Percentiles rank a stretch among this genome's conserved stretches.
phyloP scores from a whole-genome alignment of 2,113 vertebrate species.

The Hiodon tergisus region DNA sequence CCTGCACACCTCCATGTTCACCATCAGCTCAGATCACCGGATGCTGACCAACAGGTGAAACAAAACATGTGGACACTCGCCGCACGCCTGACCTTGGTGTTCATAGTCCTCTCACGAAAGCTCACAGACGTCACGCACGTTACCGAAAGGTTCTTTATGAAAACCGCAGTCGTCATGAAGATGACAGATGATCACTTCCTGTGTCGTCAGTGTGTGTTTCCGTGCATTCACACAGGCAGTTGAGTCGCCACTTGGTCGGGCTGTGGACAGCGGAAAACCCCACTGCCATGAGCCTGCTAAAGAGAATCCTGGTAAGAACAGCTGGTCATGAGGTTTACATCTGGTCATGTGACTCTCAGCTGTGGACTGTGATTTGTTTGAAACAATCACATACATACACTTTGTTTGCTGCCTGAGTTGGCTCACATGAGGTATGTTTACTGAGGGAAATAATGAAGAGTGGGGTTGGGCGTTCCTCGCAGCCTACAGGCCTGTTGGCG shows the following conservation, averaged over 20 bases:
- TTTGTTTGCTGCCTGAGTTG: background rate
- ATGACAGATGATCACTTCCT: too few relatives aligned
- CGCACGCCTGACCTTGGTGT: too few relatives aligned
- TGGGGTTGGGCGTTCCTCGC: slow-evolving; percentile 4
- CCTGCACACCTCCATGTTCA: slow-evolving; percentile 95
- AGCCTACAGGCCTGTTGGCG: slow-evolving; percentile 88
- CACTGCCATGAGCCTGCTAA: slow-evolving; percentile 86
- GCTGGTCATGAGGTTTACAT: too few relatives aligned
- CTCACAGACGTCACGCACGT: too few relatives aligned
- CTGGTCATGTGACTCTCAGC: too few relatives aligned
- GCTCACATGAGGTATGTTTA: background rate
- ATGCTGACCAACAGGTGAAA: slow-evolving; percentile 96
- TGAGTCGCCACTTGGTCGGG: slow-evolving; percentile 96
- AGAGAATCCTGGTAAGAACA: slow-evolving; percentile 86
- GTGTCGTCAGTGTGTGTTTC: too few relatives aligned
- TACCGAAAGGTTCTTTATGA: too few relatives aligned
- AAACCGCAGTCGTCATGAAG: too few relatives aligned
- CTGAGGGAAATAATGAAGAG: background rate
- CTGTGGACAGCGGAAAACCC: slow-evolving; percentile 94
- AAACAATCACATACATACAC: too few relatives aligned
- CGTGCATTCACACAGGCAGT: slow-evolving; percentile 68
- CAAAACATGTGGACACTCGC: too few relatives aligned
- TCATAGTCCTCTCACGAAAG: too few relatives aligned
- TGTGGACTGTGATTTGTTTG: too few relatives aligned
- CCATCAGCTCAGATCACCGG: slow-evolving; percentile 90